These are phyloP conservation scores for Acanthisitta chloris DNA, from an alignment of 2,113 vertebrate genomes.

Conservation along the genomic window DNA sequence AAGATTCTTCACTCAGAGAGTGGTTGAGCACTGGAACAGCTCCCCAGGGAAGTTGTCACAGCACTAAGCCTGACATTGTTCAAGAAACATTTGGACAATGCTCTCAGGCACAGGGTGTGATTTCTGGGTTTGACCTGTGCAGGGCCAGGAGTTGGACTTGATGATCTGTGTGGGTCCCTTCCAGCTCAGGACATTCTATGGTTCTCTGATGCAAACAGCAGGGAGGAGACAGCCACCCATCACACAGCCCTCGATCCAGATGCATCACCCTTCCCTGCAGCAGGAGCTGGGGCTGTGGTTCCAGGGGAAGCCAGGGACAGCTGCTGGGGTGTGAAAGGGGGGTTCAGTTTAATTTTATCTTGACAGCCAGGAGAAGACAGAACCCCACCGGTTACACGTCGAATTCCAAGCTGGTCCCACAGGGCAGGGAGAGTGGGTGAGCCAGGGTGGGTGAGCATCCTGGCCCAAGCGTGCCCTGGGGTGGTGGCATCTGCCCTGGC, in stretches of 20 bases:
- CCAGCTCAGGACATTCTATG: not conserved
- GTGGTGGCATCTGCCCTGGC: constrained; percentile 32
- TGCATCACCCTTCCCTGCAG: not conserved
- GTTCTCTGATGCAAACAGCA: not conserved
- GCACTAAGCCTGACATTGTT: not conserved
- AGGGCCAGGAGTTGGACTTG: not conserved
- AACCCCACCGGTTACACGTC: not conserved
- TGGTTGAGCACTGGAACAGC: not conserved
- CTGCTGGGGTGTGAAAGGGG: not conserved
- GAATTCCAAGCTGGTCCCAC: not conserved
- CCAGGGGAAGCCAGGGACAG: not conserved
- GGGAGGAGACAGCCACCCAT: not conserved
- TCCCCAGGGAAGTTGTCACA: not conserved
- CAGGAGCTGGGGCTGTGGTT: not conserved
- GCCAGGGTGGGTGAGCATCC: not conserved
- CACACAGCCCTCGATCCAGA: not conserved
- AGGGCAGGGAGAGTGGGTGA: not conserved
- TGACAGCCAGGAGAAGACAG: not conserved
- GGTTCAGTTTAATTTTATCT: not conserved
- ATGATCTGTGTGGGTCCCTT: not conserved
- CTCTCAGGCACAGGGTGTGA: not conserved
- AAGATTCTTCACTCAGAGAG: not conserved
- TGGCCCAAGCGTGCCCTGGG: not conserved
- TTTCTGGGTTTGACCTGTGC: not conserved
- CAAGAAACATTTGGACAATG: not conserved